phyloP scores from a whole-genome alignment of 2,113 vertebrate species.

The Eonycteris spelaea region DNA sequence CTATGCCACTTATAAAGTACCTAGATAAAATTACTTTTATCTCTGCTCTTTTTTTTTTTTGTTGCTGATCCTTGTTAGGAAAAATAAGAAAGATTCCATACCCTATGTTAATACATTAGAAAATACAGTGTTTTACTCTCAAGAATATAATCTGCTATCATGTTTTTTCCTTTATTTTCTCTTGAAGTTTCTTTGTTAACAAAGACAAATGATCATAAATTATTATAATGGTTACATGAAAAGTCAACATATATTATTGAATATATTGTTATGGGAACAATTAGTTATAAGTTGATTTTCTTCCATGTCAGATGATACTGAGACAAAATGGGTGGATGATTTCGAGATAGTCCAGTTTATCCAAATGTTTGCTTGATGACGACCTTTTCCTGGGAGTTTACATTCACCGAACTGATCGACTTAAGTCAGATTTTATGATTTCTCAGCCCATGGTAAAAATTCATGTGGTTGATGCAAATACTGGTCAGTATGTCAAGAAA shows the following conservation, averaged over 20 bases:
- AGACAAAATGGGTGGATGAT: no score
- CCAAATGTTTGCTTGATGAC: constrained; percentile 82
- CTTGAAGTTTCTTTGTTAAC: constrained; percentile 23
- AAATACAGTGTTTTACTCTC: not conserved
- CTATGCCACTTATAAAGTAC: not conserved
- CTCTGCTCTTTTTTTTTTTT: not conserved
- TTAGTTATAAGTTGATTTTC: constrained; percentile 30
- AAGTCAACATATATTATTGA: not conserved
- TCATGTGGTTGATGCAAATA: constrained; percentile 91
- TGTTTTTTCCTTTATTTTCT: not conserved
- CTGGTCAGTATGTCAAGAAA: constrained; percentile 92
- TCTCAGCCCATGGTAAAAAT: constrained; percentile 96
- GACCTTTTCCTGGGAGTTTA: constrained; percentile 92
- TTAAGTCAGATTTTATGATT: constrained; percentile 90
- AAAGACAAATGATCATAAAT: not conserved
- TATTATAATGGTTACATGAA: not conserved
- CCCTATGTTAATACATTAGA: not conserved
- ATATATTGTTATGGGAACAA: not conserved
- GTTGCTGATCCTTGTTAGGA: not conserved
- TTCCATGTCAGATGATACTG: constrained; percentile 77
- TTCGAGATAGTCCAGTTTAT: constrained; percentile 73
- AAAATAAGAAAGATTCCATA: not conserved
- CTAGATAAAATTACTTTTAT: not conserved
- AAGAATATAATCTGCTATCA: not conserved
- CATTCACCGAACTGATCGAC: constrained; percentile 91